These are phyloP conservation scores for Cheirogaleus major DNA, from an alignment of 2,797 vertebrate genomes.

Conservation along the genomic window DNA sequence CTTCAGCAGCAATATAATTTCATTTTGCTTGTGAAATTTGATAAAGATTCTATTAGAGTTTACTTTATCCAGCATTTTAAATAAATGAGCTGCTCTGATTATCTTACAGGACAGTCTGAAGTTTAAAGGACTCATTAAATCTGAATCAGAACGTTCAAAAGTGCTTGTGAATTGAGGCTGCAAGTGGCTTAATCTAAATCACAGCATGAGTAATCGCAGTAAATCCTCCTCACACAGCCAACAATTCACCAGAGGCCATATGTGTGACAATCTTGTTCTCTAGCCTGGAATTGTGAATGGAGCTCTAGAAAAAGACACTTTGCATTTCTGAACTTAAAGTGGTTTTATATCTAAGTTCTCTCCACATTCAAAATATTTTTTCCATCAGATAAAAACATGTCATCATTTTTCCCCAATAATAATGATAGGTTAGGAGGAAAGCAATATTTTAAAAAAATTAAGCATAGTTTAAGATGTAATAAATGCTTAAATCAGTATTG, in stretches of 20 bases:
- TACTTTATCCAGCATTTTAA: constrained; percentile 48
- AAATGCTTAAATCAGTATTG: not conserved
- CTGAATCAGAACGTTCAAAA: constrained; percentile 63
- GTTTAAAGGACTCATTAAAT: constrained; percentile 55
- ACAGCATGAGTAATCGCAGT: constrained; percentile 62
- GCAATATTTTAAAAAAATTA: not conserved
- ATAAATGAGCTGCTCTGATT: constrained; percentile 53
- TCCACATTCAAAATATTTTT: constrained; percentile 2
- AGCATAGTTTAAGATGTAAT: not conserved
- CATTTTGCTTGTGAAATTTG: not conserved
- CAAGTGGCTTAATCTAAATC: constrained; percentile 69
- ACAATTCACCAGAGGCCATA: constrained; percentile 43
- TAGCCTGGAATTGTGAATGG: constrained; percentile 45
- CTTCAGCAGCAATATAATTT: not conserved
- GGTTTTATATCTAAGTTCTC: not conserved
- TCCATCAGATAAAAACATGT: not conserved
- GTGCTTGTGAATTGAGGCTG: constrained; percentile 61
- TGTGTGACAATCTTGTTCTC: constrained; percentile 52
- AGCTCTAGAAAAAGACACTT: not conserved
- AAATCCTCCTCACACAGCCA: constrained; percentile 55
- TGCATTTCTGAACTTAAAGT: not conserved
- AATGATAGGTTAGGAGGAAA: not conserved
- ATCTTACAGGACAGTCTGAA: not conserved
- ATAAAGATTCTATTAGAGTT: constrained; percentile 20
- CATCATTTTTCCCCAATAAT: not conserved